A percentile compares a stretch with the other conserved stretches of the same genome.
Conservation (phyloP, 92 coral and sea anemone genomes). For the Parazoanthus atlanticus region DNA sequence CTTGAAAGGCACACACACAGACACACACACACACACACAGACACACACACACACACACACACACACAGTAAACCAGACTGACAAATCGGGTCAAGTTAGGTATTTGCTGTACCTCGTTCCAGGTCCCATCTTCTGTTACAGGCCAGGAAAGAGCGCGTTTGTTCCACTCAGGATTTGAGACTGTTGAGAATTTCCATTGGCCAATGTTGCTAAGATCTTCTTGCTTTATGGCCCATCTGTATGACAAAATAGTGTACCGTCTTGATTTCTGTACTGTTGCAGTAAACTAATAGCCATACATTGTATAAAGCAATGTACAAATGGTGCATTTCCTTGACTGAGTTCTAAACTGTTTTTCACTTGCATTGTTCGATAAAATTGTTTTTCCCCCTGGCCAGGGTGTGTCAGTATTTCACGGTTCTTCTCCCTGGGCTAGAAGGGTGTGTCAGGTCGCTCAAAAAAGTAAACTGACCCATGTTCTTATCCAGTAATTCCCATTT, state of each 20-base stretch:
- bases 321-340: not conserved
- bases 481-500: too few relatives aligned
- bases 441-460: too few relatives aligned
- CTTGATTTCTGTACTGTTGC: not conserved
- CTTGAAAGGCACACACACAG: not conserved
- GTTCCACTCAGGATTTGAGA: conserved; percentile 95
- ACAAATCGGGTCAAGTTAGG: not conserved
- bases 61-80: not conserved
- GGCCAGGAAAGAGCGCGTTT: conserved; percentile 98
- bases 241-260: not conserved
- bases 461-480: not conserved
- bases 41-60: not conserved
- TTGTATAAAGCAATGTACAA: not conserved
- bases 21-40: not conserved
- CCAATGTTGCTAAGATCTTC: conserved; percentile 87
- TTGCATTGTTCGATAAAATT: not conserved
- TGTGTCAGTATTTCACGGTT: not conserved
- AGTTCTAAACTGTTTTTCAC: too few relatives aligned
- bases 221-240: conserved; percentile 94
- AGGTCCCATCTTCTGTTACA: conserved; percentile 89
- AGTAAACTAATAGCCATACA: too few relatives aligned
- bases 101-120: conserved; percentile 73
- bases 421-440: not conserved
- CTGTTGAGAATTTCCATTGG: conserved; percentile 90
- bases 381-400: not conserved